Evolutionary conservation across 2,797 vertebrate genomes (phyloP), one percentile per base, ranked within the genome.

Genomic region (Poliocrania exsul): DNA sequence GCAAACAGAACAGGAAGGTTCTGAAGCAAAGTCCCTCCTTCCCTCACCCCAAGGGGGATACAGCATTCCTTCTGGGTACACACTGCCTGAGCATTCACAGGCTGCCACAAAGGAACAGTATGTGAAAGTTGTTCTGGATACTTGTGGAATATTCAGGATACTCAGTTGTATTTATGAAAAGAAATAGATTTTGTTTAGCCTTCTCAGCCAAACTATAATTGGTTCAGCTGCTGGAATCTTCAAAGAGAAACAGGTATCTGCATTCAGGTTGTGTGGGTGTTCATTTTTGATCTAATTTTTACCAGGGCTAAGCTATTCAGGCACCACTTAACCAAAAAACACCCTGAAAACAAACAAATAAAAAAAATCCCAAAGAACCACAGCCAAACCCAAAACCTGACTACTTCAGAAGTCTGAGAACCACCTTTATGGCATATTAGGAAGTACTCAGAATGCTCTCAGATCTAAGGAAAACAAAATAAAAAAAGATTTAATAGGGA

Each of bases 381-480:
- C 35, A 85, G 46, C 86, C 81, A 92, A 42, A 42, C 67, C 33
- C 81, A 87, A 91, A 88, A 54, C 81, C 73, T 15, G 42, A 74
- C 46, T 70, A 24, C 89, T 93, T 92, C 67, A 71, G 24, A 91
- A 92, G 46, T 25, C 86, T 90, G 60, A 92, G 74, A 95, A 87
- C n/a, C 24, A 73, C 38, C 42, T 66, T 16, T 86, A 23, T 38
- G 49, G 56, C 13, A 3, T 28, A 93, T 73, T 88, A 88, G 77
- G 58, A 90, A 93, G 44, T 9, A 21, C 51, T 86, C 33, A 46
- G 69, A 62, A 51, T 46, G 66, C 66, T 72, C 79, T 86, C 69
- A 90, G 75, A 78, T 91, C 88, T 91, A 86, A 92, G 37, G 64
- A 81, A 90, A 86, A 91, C 62, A 83, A 92, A 94, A 83, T 53